phyloP scores from a whole-genome alignment of 1,140 invertebrate genomes.

The Aphelenchoides fujianensis region DNA sequence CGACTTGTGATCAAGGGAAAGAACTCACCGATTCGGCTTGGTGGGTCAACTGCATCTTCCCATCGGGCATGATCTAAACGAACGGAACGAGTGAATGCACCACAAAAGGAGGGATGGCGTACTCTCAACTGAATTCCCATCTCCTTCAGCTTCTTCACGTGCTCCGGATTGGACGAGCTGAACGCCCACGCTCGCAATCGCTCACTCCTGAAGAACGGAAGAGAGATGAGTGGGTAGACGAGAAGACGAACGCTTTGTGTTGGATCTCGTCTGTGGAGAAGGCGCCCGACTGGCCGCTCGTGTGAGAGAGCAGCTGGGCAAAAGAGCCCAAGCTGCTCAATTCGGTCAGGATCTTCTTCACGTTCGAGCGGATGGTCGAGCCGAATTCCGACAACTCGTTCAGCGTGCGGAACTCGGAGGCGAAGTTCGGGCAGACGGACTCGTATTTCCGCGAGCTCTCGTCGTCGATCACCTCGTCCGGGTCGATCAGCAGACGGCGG shows the following conservation, averaged over 20 bases:
- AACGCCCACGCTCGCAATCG: constrained; percentile 65
- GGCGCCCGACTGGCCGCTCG: neutral
- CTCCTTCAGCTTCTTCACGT: constrained; percentile 78
- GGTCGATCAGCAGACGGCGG: constrained; percentile 50
- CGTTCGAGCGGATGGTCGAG: constrained; percentile 18
- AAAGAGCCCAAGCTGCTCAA: neutral
- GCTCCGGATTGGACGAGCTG: constrained; percentile 79
- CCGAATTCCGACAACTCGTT: constrained; percentile 37
- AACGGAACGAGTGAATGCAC: neutral
- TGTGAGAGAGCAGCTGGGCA: constrained; percentile 2
- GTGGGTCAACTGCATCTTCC: constrained; percentile 83
- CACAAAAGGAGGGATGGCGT: neutral
- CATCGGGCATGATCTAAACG: constrained; percentile 69
- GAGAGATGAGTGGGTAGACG: neutral
- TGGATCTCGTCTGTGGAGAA: constrained; percentile 20
- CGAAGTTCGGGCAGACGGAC: constrained; percentile 40
- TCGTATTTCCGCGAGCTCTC: constrained; percentile 25
- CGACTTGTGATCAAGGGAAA: no score
- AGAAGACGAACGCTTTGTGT: constrained; percentile 18
- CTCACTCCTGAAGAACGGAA: constrained; percentile 44
- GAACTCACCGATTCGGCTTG: constrained; percentile 64
- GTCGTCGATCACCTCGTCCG: constrained; percentile 51
- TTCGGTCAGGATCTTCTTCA: constrained; percentile 23
- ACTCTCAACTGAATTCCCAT: constrained; percentile 89
- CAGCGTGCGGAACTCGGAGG: constrained; percentile 25